Evolutionary conservation across 2,888 invertebrate species (phyloP).

Genomic region (Microplitis deprimator): DNA sequence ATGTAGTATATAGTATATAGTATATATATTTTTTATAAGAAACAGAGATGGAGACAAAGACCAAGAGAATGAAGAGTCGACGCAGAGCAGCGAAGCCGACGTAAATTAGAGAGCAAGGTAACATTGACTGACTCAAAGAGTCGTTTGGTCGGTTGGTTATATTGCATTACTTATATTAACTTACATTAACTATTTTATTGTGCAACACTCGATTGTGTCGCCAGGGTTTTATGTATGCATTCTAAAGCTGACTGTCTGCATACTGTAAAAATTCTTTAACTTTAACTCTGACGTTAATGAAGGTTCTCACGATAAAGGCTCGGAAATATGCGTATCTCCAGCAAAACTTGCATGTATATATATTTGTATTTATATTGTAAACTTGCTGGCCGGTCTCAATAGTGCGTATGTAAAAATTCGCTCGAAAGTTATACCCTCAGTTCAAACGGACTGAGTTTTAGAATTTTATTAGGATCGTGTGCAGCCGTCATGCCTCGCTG

Average conservation of each 20-base stretch:
- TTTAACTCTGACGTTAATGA: slow-evolving; percentile 36
- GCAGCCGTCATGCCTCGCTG: background rate
- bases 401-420: too few species aligned
- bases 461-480: too few species aligned
- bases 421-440: too few species aligned
- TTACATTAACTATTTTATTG: slow-evolving; percentile 29
- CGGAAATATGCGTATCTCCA: background rate
- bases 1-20: background rate
- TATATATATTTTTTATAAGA: background rate
- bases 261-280: slow-evolving; percentile 6
- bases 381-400: too few species aligned
- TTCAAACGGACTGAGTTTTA: too few species aligned
- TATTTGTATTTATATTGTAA: slow-evolving; percentile 2
- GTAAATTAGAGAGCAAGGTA: slow-evolving; percentile 20
- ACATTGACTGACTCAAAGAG: background rate
- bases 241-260: background rate
- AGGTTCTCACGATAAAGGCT: slow-evolving; percentile 36
- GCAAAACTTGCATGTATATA: background rate
- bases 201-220: slow-evolving; percentile 21
- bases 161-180: background rate
- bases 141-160: background rate
- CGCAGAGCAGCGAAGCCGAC: background rate
- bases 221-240: background rate
- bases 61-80: background rate
- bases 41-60: background rate